Base-by-base conservation (phyloP, 2,797 vertebrate genomes). In the Tapirus indicus region DNA sequence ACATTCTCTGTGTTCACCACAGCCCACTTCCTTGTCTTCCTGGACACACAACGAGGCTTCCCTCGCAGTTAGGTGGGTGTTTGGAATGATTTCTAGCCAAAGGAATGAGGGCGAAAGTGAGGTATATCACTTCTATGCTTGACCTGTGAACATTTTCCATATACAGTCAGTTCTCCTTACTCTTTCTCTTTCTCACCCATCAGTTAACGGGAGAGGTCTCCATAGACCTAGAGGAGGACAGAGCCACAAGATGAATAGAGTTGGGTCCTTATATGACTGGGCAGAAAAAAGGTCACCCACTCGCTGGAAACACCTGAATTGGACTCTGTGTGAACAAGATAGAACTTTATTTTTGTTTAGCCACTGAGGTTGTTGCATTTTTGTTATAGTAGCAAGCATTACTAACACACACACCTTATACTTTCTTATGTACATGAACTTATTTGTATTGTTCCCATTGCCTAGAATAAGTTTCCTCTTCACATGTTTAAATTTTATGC, bases 401-500 rank as follows among this genome's bases (percentile, higher is more conserved):
- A 60, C 47, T 29, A 77, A 69, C 38, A 41, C 7, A 74, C 9
- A 35, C 7, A 32, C 32, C 41, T 5, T 27, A 1, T 1, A 4
- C 44, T 88, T 66, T 75, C 66, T 94, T 56, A 32, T 69, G 21
- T 56, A 3, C 0, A 0, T 41, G 41, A 72, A 72, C 17, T 79
- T 86, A 44, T 47, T 52, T 84, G 21, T 8, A 54, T 88, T 60
- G 56, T 44, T 86, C 13, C 14, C 69, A 41, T 52, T 54, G 80
- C 49, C 29, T 38, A 6, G 9, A 47, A 56, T 84, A 82, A 79
- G n/a, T 80, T 88, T 88, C 18, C 41, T 96, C n/a, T 66, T 69
- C n/a, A 69, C n/a, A 10, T 56, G 49, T 84, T 68, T 85, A 77
- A 72, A 79, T 80, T 66, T 64, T 72, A 27, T 16, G 41, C 54